These are phyloP conservation scores for Chloroceryle amazona DNA, from an alignment of 2,797 vertebrate species.

Conservation along the genomic window DNA sequence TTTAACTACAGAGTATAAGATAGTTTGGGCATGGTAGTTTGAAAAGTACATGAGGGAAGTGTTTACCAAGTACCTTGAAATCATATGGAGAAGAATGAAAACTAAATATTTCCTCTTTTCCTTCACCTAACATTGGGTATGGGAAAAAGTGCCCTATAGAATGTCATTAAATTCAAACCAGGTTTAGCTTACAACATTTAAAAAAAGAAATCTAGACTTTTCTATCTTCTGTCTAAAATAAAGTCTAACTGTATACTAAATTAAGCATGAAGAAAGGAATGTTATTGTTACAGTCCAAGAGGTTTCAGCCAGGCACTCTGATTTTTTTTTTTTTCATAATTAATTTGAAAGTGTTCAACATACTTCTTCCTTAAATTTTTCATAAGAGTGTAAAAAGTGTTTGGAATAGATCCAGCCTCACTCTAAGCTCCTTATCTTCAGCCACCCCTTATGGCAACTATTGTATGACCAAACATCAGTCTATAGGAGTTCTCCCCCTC, in stretches of 20 bases:
- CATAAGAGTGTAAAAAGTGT: slow-evolving; percentile 8
- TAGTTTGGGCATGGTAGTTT: not conserved
- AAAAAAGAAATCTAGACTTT: not conserved
- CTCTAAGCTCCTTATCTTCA: slow-evolving; percentile 34
- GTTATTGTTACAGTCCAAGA: not conserved
- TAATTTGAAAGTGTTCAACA: slow-evolving; percentile 7
- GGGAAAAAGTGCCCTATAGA: not conserved
- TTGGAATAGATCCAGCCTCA: slow-evolving; percentile 43
- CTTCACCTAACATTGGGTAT: not conserved
- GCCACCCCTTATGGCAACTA: not conserved
- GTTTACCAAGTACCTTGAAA: not conserved
- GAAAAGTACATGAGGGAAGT: not conserved
- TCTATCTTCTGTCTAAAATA: not conserved
- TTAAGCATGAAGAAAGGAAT: not conserved
- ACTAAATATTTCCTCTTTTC: not conserved
- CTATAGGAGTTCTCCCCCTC: not conserved
- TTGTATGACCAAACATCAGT: not conserved
- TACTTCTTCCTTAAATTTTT: slow-evolving; percentile 32
- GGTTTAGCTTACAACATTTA: not conserved
- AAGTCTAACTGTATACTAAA: not conserved
- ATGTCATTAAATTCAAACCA: not conserved
- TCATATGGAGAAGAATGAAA: not conserved
- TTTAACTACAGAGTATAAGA: not conserved
- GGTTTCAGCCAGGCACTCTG: slow-evolving; percentile 12
- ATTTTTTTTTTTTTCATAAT: slow-evolving; percentile 29